Percentiles rank a stretch among this genome's conserved stretches.
Conservation (phyloP, 1,140 invertebrate species). For the Orius laevigatus region DNA sequence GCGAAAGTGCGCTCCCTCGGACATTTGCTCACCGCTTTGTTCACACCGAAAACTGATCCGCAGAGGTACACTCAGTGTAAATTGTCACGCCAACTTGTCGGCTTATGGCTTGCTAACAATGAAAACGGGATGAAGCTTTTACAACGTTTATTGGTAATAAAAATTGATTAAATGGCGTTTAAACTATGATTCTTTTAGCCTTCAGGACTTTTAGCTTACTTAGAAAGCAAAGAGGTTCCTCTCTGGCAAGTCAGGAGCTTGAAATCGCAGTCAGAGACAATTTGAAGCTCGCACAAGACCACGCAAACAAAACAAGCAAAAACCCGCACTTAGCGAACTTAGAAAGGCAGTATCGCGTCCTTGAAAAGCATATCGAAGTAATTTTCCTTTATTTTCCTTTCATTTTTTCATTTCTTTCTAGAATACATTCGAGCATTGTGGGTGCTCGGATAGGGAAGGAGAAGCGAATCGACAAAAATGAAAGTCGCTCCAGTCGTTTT, state of each 20-base stretch:
- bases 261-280: constrained; percentile 78
- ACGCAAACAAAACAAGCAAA: constrained; percentile 43
- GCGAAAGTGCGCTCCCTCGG: constrained; percentile 92
- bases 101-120: constrained; percentile 93
- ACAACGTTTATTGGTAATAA: constrained; percentile 75
- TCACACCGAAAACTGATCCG: constrained; percentile 59
- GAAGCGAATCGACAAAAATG: constrained; percentile 40
- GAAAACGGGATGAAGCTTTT: constrained; percentile 78
- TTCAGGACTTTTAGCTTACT: constrained; percentile 71
- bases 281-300: constrained; percentile 81
- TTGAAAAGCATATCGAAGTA: constrained; percentile 61
- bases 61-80: constrained; percentile 72
- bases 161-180: too few species aligned
- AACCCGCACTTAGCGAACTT: constrained; percentile 50
- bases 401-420: constrained; percentile 24
- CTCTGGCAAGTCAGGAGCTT: constrained; percentile 56
- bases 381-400: background rate
- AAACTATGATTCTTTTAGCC: constrained; percentile 34
- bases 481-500: constrained; percentile 70
- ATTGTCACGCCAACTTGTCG: constrained; percentile 87
- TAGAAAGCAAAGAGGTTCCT: constrained; percentile 76
- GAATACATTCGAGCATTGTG: constrained; percentile 79
- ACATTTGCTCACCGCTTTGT: constrained; percentile 84
- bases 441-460: constrained; percentile 55
- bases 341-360: constrained; percentile 52